phyloP scores from a whole-genome alignment of 2,113 vertebrate genomes.

The Barnardius zonarius region DNA sequence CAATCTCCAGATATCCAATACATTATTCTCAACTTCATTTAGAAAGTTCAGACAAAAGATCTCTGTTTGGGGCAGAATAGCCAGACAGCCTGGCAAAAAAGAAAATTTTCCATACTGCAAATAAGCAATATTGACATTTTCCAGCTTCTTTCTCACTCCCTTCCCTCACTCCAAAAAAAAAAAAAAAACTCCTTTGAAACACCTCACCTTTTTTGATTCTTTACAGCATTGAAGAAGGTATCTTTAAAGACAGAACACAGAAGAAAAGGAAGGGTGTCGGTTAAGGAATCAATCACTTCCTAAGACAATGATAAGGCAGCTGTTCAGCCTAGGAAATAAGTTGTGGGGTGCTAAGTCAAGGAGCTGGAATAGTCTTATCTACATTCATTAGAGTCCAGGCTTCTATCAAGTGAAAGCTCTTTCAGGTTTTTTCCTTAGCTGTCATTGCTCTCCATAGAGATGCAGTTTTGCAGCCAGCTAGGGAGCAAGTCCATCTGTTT shows the following conservation, averaged over 20 bases:
- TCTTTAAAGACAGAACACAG: background rate
- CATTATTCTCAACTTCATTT: background rate
- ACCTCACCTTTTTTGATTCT: background rate
- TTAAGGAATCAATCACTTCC: background rate
- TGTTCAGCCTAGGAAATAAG: background rate
- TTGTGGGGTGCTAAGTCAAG: background rate
- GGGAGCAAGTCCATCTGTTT: background rate
- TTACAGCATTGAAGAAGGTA: background rate
- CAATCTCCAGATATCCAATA: background rate
- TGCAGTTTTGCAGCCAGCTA: background rate
- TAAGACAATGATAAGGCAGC: background rate
- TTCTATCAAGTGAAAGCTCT: background rate
- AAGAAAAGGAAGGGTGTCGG: background rate
- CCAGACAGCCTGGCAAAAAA: background rate
- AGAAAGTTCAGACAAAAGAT: background rate
- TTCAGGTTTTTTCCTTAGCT: background rate
- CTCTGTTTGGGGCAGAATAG: background rate
- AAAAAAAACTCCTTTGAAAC: background rate
- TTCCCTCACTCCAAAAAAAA: background rate
- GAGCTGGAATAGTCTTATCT: background rate
- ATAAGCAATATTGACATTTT: background rate
- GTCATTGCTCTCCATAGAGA: background rate
- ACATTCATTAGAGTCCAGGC: background rate
- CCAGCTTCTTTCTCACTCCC: background rate
- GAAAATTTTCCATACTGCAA: background rate